A percentile compares a stretch with the other conserved stretches of the same genome.
phyloP scores from a whole-genome alignment of 2,888 invertebrate genomes.

The Sarcophaga variegata region DNA sequence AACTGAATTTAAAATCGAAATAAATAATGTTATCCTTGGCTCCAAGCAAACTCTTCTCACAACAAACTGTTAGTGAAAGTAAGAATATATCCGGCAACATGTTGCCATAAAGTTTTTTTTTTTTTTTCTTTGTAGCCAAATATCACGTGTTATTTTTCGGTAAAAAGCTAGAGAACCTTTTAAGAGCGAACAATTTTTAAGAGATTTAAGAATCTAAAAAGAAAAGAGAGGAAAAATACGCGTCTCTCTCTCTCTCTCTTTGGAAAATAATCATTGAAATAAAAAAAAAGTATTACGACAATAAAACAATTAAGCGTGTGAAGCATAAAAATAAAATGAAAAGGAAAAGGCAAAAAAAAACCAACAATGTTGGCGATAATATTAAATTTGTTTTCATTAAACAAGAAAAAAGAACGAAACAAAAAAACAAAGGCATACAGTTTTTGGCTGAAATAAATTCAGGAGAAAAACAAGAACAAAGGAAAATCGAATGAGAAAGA shows the following conservation, averaged over 20 bases:
- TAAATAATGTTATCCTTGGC: neutral
- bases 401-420: neutral
- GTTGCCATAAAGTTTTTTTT: constrained; percentile 43
- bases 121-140: neutral
- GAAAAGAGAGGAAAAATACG: neutral
- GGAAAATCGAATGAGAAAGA: constrained; percentile 9
- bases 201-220: neutral
- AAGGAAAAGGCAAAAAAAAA: neutral
- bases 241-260: no score
- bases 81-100: constrained; percentile 42
- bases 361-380: constrained; percentile 6
- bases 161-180: neutral
- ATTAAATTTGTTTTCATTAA: constrained; percentile 23
- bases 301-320: constrained; percentile 23
- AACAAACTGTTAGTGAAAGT: neutral
- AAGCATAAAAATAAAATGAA: neutral
- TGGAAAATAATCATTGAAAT: neutral
- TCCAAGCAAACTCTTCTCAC: neutral
- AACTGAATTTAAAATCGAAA: no score
- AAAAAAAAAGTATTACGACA: constrained; percentile 4
- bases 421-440: neutral
- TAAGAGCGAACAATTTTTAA: neutral
- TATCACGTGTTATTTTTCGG: constrained; percentile 17
- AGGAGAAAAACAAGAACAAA: neutral
- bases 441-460: constrained; percentile 17